Conservation (phyloP, 2,113 vertebrate genomes). For the Anguilla rostrata region DNA sequence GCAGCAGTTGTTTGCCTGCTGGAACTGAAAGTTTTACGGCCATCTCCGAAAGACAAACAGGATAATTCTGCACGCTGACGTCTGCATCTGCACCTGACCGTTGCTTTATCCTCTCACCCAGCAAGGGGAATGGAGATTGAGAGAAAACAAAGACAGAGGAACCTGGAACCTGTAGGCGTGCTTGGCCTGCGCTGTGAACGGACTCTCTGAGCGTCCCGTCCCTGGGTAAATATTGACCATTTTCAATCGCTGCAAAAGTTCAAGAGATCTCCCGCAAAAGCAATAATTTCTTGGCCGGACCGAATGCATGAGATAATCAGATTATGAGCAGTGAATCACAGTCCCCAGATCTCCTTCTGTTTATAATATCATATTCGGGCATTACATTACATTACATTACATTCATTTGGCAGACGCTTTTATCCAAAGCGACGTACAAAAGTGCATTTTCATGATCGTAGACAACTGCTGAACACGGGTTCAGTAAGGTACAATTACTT, state of each 20-base stretch:
- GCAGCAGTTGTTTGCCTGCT: background rate
- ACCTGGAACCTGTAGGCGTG: background rate
- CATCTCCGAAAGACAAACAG: background rate
- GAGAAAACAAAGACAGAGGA: background rate
- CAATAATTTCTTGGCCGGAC: background rate
- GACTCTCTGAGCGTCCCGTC: background rate
- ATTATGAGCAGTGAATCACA: background rate
- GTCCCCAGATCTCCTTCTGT: background rate
- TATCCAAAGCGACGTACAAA: too few species aligned
- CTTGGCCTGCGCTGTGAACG: background rate
- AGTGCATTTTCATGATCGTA: too few species aligned
- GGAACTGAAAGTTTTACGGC: background rate
- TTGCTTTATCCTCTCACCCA: background rate
- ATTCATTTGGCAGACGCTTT: too few species aligned
- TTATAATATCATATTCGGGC: background rate
- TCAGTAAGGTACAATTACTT: too few species aligned
- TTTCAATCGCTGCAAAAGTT: slow-evolving; percentile 2
- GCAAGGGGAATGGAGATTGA: background rate
- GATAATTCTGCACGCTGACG: background rate
- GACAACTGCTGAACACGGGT: too few species aligned
- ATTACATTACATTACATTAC: too few species aligned
- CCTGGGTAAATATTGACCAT: slow-evolving; percentile 6
- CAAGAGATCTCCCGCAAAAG: background rate
- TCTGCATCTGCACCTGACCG: background rate
- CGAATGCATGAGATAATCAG: background rate